phyloP scores from a whole-genome alignment of 2,113 vertebrate genomes.

The Aix galericulata region DNA sequence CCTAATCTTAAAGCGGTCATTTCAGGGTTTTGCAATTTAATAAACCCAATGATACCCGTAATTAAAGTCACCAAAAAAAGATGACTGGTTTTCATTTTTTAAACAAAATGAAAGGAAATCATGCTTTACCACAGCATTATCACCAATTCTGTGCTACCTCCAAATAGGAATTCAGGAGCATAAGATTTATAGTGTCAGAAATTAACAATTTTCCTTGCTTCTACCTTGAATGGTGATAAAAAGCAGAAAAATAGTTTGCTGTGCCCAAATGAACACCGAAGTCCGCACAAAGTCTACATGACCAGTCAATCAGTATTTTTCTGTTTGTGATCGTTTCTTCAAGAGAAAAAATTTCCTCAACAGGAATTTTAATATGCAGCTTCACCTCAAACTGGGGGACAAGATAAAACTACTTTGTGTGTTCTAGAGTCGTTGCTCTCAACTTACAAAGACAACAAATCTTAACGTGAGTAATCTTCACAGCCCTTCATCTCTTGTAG shows the following conservation, averaged over 20 bases:
- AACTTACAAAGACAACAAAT: background rate
- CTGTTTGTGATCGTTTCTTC: background rate
- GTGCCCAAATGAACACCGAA: background rate
- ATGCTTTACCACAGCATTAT: background rate
- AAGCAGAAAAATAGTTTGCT: background rate
- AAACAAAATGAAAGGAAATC: background rate
- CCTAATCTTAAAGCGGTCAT: background rate
- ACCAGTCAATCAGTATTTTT: background rate
- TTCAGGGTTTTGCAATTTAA: background rate
- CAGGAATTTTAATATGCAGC: background rate
- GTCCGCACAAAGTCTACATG: background rate
- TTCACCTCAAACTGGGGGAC: background rate
- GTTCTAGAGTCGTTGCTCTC: background rate
- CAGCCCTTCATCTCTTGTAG: background rate
- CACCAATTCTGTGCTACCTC: background rate
- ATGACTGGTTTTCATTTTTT: background rate
- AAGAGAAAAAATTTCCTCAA: background rate
- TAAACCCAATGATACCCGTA: background rate
- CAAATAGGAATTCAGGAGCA: background rate
- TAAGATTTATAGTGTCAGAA: background rate
- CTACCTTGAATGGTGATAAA: background rate
- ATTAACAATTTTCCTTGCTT: background rate
- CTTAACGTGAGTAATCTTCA: background rate
- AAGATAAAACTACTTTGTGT: background rate
- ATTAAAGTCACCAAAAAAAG: background rate